Conservation (phyloP, 2,888 invertebrate genomes). For the Flexamia atlantica region DNA sequence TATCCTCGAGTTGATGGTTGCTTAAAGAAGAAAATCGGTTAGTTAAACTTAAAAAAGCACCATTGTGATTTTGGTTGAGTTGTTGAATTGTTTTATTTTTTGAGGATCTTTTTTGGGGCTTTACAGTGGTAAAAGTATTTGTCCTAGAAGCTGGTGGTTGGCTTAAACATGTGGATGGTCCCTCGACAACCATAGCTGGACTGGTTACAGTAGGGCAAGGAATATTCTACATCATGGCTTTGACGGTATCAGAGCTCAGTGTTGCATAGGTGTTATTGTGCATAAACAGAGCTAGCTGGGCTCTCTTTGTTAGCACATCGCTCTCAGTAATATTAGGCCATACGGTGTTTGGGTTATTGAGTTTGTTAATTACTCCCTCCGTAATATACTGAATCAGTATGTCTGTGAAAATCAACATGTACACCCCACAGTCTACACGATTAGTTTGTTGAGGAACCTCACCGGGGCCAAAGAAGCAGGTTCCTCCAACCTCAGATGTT, state of each 20-base stretch:
- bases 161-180: neutral
- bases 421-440: conserved; percentile 17
- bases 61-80: neutral
- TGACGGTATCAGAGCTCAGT: conserved; percentile 15
- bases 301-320: conserved; percentile 21
- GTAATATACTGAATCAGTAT: conserved; percentile 26
- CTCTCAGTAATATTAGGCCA: conserved; percentile 16
- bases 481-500: no score
- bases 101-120: neutral
- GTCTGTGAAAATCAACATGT: conserved; percentile 18
- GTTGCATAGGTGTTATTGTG: conserved; percentile 21
- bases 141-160: neutral
- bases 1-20: neutral
- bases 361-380: neutral
- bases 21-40: conserved; percentile 1
- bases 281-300: conserved; percentile 10
- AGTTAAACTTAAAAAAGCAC: neutral
- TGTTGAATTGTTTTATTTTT: neutral
- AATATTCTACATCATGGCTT: conserved; percentile 3
- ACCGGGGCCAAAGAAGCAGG: no score
- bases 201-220: neutral
- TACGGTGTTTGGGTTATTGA: conserved; percentile 5
- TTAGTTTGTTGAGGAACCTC: conserved; percentile 25
- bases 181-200: neutral
- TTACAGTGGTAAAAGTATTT: neutral